phyloP scores from a whole-genome alignment of 1,140 invertebrate species.

The Xylocopa sonorina region DNA sequence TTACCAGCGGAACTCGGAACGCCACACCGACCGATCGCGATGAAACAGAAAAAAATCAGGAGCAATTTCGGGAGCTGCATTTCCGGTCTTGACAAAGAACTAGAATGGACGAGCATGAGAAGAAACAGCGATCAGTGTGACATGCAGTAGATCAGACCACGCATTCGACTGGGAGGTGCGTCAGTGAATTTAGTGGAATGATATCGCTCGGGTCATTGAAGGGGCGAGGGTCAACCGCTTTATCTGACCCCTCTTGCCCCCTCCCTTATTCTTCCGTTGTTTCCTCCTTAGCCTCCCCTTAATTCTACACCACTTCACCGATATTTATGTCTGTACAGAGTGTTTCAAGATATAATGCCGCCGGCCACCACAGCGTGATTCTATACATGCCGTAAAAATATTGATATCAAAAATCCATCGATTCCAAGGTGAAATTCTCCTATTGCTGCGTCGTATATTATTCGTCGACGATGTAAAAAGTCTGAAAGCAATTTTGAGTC shows the following conservation, averaged over 20 bases:
- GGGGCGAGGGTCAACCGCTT: conserved; percentile 62
- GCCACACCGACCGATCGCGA: not conserved
- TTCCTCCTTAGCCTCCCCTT: conserved; percentile 51
- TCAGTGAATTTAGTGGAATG: conserved; percentile 61
- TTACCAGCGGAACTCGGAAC: conserved; percentile 9
- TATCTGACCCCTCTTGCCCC: conserved; percentile 52
- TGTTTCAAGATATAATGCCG: too few species aligned
- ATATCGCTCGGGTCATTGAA: conserved; percentile 67
- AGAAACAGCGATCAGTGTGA: not conserved
- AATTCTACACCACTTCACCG: not conserved
- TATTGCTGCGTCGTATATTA: too few species aligned
- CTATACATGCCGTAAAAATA: too few species aligned
- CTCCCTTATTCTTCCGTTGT: conserved; percentile 30
- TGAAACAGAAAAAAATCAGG: not conserved
- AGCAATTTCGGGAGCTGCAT: not conserved
- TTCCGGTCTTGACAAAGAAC: conserved; percentile 1
- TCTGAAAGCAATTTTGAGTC: too few species aligned
- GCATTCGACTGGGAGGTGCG: conserved; percentile 55
- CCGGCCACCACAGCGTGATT: too few species aligned
- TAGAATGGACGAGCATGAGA: not conserved
- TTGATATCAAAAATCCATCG: too few species aligned
- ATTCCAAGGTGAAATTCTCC: too few species aligned
- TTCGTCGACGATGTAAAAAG: too few species aligned
- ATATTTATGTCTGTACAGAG: not conserved
- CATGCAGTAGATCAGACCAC: conserved; percentile 12